A percentile compares a stretch with the other conserved stretches of the same genome.
Conservation (phyloP, 2,888 invertebrate genomes). For the Zaprionus obscuricornis region DNA sequence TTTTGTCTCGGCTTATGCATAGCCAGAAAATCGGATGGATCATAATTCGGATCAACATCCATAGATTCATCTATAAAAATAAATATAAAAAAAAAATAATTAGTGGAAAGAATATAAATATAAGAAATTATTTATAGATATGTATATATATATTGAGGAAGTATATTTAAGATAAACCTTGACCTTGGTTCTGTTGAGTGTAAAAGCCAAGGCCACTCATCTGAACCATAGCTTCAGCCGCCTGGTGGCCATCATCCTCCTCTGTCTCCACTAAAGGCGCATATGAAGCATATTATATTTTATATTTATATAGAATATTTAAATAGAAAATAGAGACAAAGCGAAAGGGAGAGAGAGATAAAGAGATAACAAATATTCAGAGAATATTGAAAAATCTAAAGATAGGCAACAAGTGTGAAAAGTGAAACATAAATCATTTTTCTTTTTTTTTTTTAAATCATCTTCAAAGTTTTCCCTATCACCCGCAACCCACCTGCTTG, state of each 20-base stretch:
- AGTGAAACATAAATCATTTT: too few species aligned
- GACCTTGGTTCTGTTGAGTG: slow-evolving; percentile 84
- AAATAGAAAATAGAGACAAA: slow-evolving; percentile 35
- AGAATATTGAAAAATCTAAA: too few species aligned
- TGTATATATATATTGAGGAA: slow-evolving; percentile 51
- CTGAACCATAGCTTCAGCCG: slow-evolving; percentile 91
- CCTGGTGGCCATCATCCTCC: slow-evolving; percentile 88
- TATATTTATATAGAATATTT: slow-evolving; percentile 28
- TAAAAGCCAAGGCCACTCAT: slow-evolving; percentile 88
- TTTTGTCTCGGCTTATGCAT: slow-evolving; percentile 83
- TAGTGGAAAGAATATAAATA: too few species aligned
- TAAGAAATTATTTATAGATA: too few species aligned
- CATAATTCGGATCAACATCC: slow-evolving; percentile 92
- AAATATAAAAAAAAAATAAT: not conserved
- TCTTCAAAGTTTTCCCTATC: not conserved
- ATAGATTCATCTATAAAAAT: slow-evolving; percentile 87
- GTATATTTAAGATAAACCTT: too few species aligned
- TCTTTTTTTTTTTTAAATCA: too few species aligned
- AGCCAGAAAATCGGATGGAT: slow-evolving; percentile 92
- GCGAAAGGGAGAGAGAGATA: slow-evolving; percentile 52
- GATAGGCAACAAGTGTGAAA: too few species aligned
- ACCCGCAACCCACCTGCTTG: slow-evolving; percentile 73
- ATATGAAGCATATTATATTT: slow-evolving; percentile 18
- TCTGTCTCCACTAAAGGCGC: slow-evolving; percentile 80
- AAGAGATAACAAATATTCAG: too few species aligned